Base-by-base conservation (phyloP, 1,140 invertebrate genomes). In the Micrasema minimum region DNA sequence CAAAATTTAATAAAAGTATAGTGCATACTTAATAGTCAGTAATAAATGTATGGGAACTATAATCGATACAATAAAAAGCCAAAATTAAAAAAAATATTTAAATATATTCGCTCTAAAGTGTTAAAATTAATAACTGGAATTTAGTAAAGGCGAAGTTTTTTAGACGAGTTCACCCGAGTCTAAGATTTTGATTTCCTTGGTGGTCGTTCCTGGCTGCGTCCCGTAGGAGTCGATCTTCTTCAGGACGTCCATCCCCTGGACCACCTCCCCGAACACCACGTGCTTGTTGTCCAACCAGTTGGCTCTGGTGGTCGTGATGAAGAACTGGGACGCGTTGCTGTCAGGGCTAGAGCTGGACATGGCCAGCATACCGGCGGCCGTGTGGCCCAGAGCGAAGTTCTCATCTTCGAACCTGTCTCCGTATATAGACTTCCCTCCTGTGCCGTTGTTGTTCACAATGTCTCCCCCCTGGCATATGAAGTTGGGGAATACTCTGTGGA, bases 381-480 rank as follows among this genome's bases (percentile, higher is more conserved):
- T 92, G 81, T 95, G 93, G 79, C 88, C 91, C 68, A 93, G 80
- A 2, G 79, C 82, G 80, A 95, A 95, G 82, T 95, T 95, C 77
- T 95, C 93, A 82, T 95, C 93, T 26, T 86, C 87, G 80, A 95
- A 95, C 75, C 91, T 92, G 35, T 87, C 82, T 0, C 93, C 91
- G 76, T 92, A 93, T 2, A 31, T 31, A 7, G 26, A 31, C 7
- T 31, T 31, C 7, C 26, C 26, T 31, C 26, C 26, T 7, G 26
- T 31, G 26, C 26, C 26, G 26, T 31, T 31, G 26, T 31, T 31
- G 26, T 88, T 87, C 23, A 91, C 93, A 78, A 93, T 93, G 76
- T 94, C 92, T 20, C 91, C 90, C 70, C 91, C 88, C 81, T 94
- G 93, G 75, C 90, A 91, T 92, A 94, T 94, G 81, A 96, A 96